Conservation (phyloP, 1,140 invertebrate species). For the Probaryconus sp. region DNA sequence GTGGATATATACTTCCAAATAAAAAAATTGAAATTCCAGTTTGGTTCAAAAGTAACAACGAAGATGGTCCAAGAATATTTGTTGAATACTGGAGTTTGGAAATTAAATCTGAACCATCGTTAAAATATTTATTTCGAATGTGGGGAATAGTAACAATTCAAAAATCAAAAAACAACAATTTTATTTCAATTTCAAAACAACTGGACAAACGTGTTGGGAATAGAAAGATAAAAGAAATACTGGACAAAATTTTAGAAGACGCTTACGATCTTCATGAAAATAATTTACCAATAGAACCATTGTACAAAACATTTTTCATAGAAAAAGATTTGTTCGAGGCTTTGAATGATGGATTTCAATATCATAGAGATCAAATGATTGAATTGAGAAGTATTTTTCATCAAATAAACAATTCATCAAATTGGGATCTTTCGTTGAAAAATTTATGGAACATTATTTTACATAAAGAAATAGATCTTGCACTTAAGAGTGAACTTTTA, state of each 20-base stretch:
- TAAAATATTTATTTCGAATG: constrained; percentile 25
- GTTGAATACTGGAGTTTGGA: constrained; percentile 32
- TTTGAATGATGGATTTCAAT: constrained; percentile 24
- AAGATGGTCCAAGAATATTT: constrained; percentile 1
- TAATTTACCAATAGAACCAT: constrained; percentile 21
- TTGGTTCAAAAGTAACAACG: not conserved
- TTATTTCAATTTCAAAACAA: not conserved
- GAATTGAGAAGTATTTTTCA: not conserved
- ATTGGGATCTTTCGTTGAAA: constrained; percentile 27
- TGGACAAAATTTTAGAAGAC: constrained; percentile 17
- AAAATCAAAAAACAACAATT: constrained; percentile 1
- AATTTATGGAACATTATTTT: constrained; percentile 20
- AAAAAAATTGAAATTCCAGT: constrained; percentile 16
- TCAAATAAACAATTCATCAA: not conserved
- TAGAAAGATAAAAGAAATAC: constrained; percentile 19
- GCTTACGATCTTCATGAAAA: constrained; percentile 30
- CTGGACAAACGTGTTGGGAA: constrained; percentile 7
- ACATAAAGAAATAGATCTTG: not conserved
- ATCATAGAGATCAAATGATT: constrained; percentile 20
- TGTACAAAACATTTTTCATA: constrained; percentile 25
- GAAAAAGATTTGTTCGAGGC: constrained; percentile 34
- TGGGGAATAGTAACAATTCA: constrained; percentile 19
- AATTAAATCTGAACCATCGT: not conserved
- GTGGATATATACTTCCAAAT: constrained; percentile 22
- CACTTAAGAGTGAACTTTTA: constrained; percentile 10